These are phyloP conservation scores for Syrmaticus mikado DNA, from an alignment of 2,113 vertebrate genomes.

Conservation along the genomic window DNA sequence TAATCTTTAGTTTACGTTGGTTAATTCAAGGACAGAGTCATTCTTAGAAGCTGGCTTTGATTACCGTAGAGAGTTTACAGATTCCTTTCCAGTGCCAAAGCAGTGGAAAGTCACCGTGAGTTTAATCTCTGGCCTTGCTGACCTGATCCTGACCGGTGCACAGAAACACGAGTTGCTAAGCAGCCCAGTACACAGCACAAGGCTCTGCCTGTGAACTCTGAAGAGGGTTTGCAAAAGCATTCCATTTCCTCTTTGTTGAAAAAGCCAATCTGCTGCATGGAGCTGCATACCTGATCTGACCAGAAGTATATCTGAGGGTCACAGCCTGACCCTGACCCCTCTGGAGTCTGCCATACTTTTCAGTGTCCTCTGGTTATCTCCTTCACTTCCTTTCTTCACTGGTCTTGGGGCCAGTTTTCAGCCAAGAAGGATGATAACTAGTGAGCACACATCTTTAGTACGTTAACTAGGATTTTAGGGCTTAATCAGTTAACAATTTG, in stretches of 20 bases:
- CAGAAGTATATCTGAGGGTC: rapidly evolving
- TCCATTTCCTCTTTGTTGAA: not conserved
- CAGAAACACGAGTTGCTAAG: conserved; percentile 81
- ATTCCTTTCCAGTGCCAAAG: not conserved
- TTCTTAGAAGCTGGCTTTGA: not conserved
- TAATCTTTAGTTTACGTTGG: not conserved
- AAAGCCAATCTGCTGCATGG: not conserved
- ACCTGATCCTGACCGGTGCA: conserved; percentile 74
- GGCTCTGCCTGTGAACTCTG: conserved; percentile 29
- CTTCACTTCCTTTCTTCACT: not conserved
- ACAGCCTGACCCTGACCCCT: not conserved
- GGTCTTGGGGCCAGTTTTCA: not conserved
- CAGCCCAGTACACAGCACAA: conserved; percentile 76
- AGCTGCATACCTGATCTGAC: not conserved
- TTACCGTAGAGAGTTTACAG: not conserved
- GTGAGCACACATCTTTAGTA: not conserved
- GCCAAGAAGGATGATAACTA: not conserved
- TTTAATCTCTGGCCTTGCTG: conserved; percentile 63
- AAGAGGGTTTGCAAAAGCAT: not conserved
- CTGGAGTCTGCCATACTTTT: not conserved
- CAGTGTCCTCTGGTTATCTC: not conserved
- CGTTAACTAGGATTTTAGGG: not conserved
- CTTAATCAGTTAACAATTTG: not conserved
- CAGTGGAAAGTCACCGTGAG: conserved; percentile 51
- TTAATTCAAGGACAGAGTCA: not conserved